Base-by-base conservation (phyloP, 2,113 vertebrate species). In the Dunckerocampus dactyliophorus region DNA sequence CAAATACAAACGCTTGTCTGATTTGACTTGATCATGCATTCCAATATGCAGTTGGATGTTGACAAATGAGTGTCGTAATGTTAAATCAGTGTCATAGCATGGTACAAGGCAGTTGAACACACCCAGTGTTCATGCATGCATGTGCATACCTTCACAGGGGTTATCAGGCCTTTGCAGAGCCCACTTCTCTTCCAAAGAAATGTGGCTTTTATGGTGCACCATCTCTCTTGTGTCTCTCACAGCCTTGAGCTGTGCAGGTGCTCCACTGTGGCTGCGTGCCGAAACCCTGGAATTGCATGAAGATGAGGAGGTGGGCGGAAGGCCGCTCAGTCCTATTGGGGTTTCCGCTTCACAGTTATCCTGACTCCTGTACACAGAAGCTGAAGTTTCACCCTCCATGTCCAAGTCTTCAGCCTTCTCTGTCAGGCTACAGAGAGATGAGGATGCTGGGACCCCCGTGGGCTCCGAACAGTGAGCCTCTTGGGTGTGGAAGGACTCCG, bases 181-280 rank as follows among this genome's bases (percentile, higher is more conserved):
- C 85, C 84, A 87, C 19, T 79, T 83, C 28, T 86, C 81, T 74
- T 71, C 67, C 8, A 64, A 88, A 39, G 79, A 71, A 63, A 69
- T 65, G 11, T 67, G 74, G 21, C 82, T 77, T 43, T 88, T 88
- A 45, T 91, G 89, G 63, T 89, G 89, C 67, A 53, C 59, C 46
- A 45, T 34, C 8, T 48, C 67, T 65, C 62, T 31, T 8, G 54
- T 47, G 34, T 71, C 72, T 63, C 57, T 79, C 28, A 46, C 22
- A 16, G 67, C 65, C 45, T 74, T 63, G 22, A 69, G 53, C 34
- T 77, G 80, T 28, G 67, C 57, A 68, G 70, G 60, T 24, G 52
- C 69, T 63, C 67, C 77, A 31, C 57, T 34, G 31, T 43, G 71
- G 52, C 70, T 59, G 31, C 65, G 76, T 59, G 72, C 69, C 70